phyloP scores from a whole-genome alignment of 2,797 vertebrate genomes.

The Cossypha dichroa region DNA sequence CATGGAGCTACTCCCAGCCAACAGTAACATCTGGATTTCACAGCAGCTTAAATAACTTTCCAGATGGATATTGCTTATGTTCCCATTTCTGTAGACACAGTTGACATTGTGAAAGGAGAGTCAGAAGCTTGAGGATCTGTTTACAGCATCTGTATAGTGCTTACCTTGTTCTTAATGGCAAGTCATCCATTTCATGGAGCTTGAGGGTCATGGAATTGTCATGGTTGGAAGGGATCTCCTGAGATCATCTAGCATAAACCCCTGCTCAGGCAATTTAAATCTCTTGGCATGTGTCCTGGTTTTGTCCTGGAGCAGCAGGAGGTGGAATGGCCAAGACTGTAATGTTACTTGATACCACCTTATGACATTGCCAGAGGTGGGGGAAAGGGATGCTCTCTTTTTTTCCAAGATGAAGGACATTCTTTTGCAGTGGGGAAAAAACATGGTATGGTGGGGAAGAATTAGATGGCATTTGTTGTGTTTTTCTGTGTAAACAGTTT shows the following conservation, averaged over 20 bases:
- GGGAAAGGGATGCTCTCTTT: not conserved
- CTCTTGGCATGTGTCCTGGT: not conserved
- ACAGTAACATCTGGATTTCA: not conserved
- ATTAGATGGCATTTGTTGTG: not conserved
- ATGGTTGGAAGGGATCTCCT: not conserved
- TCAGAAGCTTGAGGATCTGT: not conserved
- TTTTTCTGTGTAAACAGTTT: not conserved
- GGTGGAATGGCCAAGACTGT: fast-evolving
- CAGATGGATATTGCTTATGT: not conserved
- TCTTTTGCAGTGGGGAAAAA: not conserved
- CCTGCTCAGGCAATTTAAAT: not conserved
- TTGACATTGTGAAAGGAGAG: not conserved
- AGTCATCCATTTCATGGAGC: not conserved
- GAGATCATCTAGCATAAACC: not conserved
- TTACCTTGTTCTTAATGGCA: not conserved
- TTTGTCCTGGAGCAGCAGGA: not conserved
- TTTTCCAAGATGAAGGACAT: not conserved
- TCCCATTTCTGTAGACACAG: not conserved
- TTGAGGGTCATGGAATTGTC: not conserved
- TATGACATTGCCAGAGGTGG: not conserved
- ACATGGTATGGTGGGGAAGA: not conserved
- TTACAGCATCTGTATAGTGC: not conserved
- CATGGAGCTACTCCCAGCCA: not conserved
- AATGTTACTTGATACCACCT: not conserved
- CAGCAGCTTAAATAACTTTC: not conserved